Percentiles rank a stretch among this genome's conserved stretches.
phyloP scores from a whole-genome alignment of 2,888 invertebrate species.

The Ophion ventricosus region DNA sequence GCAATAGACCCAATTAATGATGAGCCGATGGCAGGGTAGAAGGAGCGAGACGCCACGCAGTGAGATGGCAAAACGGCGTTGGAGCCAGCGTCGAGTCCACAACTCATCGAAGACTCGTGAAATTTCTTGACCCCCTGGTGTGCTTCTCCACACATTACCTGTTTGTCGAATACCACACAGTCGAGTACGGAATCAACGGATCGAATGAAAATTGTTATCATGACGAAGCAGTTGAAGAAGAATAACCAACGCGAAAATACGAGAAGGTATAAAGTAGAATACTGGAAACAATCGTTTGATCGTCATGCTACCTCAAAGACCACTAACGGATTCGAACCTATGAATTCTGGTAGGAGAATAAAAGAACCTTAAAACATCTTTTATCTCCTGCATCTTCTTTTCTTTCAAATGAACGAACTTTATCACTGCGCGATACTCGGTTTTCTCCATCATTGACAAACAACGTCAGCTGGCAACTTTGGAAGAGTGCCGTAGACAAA shows the following conservation, averaged over 20 bases:
- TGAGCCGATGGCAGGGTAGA: conserved; percentile 67
- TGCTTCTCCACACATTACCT: conserved; percentile 47
- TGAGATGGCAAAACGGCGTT: conserved; percentile 55
- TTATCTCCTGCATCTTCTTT: too few species aligned
- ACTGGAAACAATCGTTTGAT: neutral
- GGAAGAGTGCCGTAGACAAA: too few species aligned
- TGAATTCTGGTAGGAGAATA: neutral
- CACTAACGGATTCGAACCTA: neutral
- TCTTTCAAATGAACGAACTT: too few species aligned
- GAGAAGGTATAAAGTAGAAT: neutral
- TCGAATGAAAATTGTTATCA: conserved; percentile 15
- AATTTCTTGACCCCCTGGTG: conserved; percentile 53
- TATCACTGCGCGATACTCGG: too few species aligned
- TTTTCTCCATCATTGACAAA: too few species aligned
- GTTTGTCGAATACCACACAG: conserved; percentile 30
- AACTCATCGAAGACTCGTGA: conserved; percentile 51
- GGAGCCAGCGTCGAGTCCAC: conserved; percentile 41
- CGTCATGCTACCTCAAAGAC: neutral
- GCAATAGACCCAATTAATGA: conserved; percentile 80
- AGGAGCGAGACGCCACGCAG: conserved; percentile 47
- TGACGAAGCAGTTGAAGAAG: conserved; percentile 17
- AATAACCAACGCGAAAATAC: neutral
- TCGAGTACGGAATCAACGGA: neutral
- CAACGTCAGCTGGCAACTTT: too few species aligned
- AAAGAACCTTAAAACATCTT: neutral